Base-by-base conservation (phyloP, 2,888 invertebrate species). In the Cephonodes hylas region DNA sequence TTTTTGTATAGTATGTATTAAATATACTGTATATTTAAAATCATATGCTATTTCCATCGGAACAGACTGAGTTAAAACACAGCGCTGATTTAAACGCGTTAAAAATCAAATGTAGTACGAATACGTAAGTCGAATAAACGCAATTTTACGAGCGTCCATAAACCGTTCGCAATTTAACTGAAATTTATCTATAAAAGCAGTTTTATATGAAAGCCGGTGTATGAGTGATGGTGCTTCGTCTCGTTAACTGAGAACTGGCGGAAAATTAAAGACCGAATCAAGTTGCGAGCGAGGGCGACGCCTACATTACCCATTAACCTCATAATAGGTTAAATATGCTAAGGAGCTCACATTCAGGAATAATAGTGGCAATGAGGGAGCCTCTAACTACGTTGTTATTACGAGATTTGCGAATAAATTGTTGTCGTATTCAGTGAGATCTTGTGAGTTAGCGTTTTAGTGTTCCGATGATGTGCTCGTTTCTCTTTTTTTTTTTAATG, bases 291-390 rank as follows among this genome's bases (percentile, higher is more conserved):
- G 70, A 69, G 71, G 79, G 75, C 77, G 74, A 71, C 75, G 74
- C 75, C 83, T 78, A 84, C 85, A 86, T 85, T 83, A 84, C 83
- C 87, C 86, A 89, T 90, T 90, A 87, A 86, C 85, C 83, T 83
- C 77, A 80, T 88, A 89, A 88, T 85, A 85, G 82, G 83, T 85
- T 85, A 84, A 90, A 89, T 88, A 90, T 88, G 88, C 85, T 86
- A 88, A 89, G 82, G 77, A 86, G 84, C 75, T 70, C 71, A 72
- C 77, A 77, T 77, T 79, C 76, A 77, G 69, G 80, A 75, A 77
- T 82, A 78, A 80, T 79, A 83, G 81, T 78, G 71, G 67, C 75
- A 69, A 68, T 65, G 68, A 65, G 72, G 71, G 67, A 69, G 73
- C 66, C 69, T 71, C 64, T 66, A 83, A 80, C 66, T 81, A 81